A percentile compares a stretch with the other conserved stretches of the same genome.
Conservation (phyloP, 2,113 vertebrate genomes). For the Pogonocichla stellata region DNA sequence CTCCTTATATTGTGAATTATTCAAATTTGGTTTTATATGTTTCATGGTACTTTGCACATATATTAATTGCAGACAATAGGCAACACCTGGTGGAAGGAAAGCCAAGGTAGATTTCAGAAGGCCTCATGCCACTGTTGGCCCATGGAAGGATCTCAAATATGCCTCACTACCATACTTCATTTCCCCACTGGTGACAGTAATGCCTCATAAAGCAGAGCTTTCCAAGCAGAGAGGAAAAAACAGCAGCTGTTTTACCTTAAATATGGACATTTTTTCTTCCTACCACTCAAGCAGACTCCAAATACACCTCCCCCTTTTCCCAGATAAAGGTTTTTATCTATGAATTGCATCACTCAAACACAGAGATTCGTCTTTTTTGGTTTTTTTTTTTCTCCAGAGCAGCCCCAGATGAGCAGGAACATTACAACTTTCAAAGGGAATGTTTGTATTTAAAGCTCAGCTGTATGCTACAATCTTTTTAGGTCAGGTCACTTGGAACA, state of each 20-base stretch:
- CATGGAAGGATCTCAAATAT: background rate
- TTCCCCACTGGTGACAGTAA: rapidly evolving
- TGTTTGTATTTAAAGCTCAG: conserved; percentile 42
- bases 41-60: background rate
- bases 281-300: background rate
- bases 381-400: background rate
- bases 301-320: background rate
- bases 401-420: background rate
- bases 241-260: background rate
- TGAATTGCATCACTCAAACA: background rate
- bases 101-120: background rate
- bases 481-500: conserved; percentile 39
- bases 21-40: background rate
- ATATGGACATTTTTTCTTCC: background rate
- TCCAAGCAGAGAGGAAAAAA: background rate
- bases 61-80: background rate
- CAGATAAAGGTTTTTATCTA: background rate
- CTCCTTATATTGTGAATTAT: background rate
- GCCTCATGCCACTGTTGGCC: background rate
- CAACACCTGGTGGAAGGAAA: background rate
- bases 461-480: background rate
- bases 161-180: background rate
- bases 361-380: background rate
- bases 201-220: background rate
- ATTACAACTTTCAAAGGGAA: conserved; percentile 5